Percentiles rank a stretch among this genome's conserved stretches.
phyloP scores from a whole-genome alignment of 2,797 vertebrate species.

The Myotis planiceps region DNA sequence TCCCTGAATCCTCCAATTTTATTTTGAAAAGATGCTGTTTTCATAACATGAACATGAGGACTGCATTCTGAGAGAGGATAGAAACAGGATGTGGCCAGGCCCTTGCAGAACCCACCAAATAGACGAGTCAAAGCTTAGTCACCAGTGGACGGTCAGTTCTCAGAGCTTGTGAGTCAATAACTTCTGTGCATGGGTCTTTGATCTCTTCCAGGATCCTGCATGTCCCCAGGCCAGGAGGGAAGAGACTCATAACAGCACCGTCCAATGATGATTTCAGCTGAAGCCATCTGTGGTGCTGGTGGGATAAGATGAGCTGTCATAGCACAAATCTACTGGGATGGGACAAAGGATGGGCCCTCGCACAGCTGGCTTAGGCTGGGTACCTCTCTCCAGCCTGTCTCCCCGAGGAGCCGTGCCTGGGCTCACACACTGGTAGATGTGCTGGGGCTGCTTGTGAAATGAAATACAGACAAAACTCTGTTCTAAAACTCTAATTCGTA shows the following conservation, averaged over 20 bases:
- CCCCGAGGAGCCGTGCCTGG: background rate
- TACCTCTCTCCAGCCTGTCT: background rate
- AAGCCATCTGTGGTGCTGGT: background rate
- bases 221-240: background rate
- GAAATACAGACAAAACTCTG: background rate
- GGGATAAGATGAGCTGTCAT: background rate
- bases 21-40: slow-evolving; percentile 10
- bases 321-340: background rate
- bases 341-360: background rate
- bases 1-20: background rate
- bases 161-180: background rate
- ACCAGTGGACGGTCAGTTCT: background rate
- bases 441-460: background rate
- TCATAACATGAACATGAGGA: background rate
- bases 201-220: background rate
- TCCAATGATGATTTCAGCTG: background rate
- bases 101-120: background rate
- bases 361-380: background rate
- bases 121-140: background rate
- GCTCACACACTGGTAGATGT: background rate
- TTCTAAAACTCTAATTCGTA: background rate
- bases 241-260: background rate
- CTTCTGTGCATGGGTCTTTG: background rate
- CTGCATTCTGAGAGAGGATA: background rate
- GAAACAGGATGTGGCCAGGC: background rate